A percentile compares a stretch with the other conserved stretches of the same genome.
Conservation (phyloP, 2,888 invertebrate genomes). For the Strigamia crassipes region DNA sequence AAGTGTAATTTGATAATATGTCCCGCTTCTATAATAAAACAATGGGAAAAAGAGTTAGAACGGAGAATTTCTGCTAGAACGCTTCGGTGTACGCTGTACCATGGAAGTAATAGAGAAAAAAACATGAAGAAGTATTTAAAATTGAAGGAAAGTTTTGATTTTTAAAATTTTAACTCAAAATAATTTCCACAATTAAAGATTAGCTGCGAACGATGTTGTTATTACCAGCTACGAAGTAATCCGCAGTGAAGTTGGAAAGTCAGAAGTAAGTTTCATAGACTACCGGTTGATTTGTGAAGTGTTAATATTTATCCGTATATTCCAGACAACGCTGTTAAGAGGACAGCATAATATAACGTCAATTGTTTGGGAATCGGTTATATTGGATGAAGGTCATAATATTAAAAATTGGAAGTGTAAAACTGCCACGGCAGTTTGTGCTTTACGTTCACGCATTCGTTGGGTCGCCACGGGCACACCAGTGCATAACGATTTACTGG, state of each 20-base stretch:
- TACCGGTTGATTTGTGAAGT: background rate
- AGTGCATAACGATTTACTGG: conserved; percentile 89
- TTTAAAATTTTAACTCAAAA: conserved; percentile 7
- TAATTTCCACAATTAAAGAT: conserved; percentile 55
- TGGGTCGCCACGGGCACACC: conserved; percentile 95
- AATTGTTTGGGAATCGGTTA: conserved; percentile 81
- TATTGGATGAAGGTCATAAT: conserved; percentile 92
- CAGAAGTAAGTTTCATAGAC: background rate
- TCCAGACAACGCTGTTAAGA: background rate
- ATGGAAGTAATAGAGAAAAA: conserved; percentile 75
- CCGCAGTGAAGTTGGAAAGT: conserved; percentile 57
- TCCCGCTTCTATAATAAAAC: conserved; percentile 86
- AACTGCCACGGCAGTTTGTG: conserved; percentile 73
- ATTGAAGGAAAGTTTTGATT: conserved; percentile 1
- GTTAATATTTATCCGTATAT: background rate
- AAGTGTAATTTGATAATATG: conserved; percentile 85
- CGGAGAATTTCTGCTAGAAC: conserved; percentile 67
- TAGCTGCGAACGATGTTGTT: conserved; percentile 78
- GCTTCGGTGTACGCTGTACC: conserved; percentile 73
- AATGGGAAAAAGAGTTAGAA: conserved; percentile 83
- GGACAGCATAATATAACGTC: background rate
- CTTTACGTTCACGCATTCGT: conserved; percentile 67
- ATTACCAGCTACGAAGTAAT: conserved; percentile 84
- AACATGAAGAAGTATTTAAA: conserved; percentile 50
- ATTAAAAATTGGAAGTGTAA: conserved; percentile 85